Evolutionary conservation across 2,797 vertebrate species (phyloP).

Genomic region (Gymnopithys bicolor): DNA sequence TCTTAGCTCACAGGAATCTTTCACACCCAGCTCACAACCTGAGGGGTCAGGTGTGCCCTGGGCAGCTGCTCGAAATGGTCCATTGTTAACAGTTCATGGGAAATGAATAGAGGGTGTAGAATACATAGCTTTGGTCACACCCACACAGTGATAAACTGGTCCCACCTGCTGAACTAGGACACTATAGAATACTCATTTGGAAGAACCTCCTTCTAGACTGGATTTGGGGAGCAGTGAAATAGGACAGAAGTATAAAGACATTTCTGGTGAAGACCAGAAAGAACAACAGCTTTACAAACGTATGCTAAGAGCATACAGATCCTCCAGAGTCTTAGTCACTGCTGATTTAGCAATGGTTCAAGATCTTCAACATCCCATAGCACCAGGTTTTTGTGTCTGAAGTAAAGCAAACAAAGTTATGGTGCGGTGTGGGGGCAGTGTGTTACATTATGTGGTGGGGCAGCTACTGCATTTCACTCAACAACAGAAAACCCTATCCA

Average conservation of each 20-base stretch:
- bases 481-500: not conserved
- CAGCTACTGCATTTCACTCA: not conserved
- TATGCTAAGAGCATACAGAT: not conserved
- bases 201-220: not conserved
- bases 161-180: too few relatives aligned
- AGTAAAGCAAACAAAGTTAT: not conserved
- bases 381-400: not conserved
- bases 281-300: not conserved
- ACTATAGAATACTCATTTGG: not conserved
- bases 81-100: too few relatives aligned
- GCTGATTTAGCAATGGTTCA: not conserved
- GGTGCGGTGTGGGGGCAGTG: too few relatives aligned
- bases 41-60: too few relatives aligned
- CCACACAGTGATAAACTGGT: too few relatives aligned
- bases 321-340: not conserved
- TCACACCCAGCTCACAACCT: too few relatives aligned
- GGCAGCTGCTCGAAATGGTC: too few relatives aligned
- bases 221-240: not conserved
- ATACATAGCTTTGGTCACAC: too few relatives aligned
- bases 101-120: too few relatives aligned
- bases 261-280: not conserved
- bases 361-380: not conserved
- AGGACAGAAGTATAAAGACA: not conserved
- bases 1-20: too few relatives aligned
- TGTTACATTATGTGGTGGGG: not conserved